phyloP scores from a whole-genome alignment of 1,140 invertebrate genomes.

The Bombyx mandarina region DNA sequence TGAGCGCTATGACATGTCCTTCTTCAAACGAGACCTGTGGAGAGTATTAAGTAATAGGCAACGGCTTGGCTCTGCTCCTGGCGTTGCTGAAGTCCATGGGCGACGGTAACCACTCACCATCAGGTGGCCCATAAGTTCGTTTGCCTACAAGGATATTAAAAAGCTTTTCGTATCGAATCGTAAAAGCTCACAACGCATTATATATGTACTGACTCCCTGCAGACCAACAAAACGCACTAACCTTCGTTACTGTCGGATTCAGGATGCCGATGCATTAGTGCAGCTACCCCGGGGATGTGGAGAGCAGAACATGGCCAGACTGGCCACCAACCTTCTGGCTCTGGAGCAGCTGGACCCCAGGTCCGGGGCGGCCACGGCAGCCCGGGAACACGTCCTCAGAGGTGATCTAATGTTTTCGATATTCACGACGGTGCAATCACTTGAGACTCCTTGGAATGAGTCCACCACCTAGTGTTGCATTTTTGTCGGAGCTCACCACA shows the following conservation, averaged over 20 bases:
- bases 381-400: constrained; percentile 39
- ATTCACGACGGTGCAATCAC: neutral
- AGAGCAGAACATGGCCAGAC: constrained; percentile 88
- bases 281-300: constrained; percentile 79
- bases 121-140: too few relatives aligned
- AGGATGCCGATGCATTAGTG: constrained; percentile 75
- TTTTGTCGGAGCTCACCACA: neutral
- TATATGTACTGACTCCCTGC: neutral
- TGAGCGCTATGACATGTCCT: too few relatives aligned
- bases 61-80: too few relatives aligned
- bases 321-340: constrained; percentile 84
- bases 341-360: constrained; percentile 74
- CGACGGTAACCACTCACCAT: too few relatives aligned
- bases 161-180: neutral
- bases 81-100: too few relatives aligned
- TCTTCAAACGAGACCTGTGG: too few relatives aligned
- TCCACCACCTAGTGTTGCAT: neutral
- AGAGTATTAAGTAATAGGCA: too few relatives aligned
- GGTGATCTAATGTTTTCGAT: constrained; percentile 18
- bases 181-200: neutral
- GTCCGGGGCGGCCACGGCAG: constrained; percentile 18
- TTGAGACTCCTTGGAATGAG: neutral
- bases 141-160: neutral
- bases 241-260: constrained; percentile 5
- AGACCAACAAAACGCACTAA: neutral